Evolutionary conservation across 1,140 invertebrate genomes (phyloP).

Genomic region (Drosophila hydei): DNA sequence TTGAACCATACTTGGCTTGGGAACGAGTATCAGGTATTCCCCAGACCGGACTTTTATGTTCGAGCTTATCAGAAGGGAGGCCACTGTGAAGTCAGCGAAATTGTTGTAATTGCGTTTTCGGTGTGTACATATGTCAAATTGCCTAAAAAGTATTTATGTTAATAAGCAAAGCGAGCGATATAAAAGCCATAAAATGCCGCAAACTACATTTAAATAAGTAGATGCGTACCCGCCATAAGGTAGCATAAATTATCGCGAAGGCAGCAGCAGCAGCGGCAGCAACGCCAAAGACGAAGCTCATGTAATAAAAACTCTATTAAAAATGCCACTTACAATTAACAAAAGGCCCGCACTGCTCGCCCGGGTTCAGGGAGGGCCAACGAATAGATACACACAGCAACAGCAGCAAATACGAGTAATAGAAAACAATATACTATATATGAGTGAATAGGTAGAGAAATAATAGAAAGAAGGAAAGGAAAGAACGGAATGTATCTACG

Average conservation of each 20-base stretch:
- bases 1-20: too few species aligned
- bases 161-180: constrained; percentile 48
- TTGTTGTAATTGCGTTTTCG: constrained; percentile 26
- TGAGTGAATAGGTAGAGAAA: constrained; percentile 4
- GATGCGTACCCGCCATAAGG: constrained; percentile 40
- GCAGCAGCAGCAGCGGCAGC: background rate
- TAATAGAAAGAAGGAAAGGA: background rate
- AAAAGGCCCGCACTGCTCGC: constrained; percentile 53
- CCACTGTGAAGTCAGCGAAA: background rate
- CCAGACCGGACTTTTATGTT: too few species aligned
- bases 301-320: constrained; percentile 66
- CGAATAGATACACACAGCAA: constrained; percentile 24
- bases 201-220: constrained; percentile 62
- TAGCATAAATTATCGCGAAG: constrained; percentile 52
- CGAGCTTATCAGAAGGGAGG: constrained; percentile 1
- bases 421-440: constrained; percentile 6
- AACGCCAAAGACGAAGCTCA: constrained; percentile 45
- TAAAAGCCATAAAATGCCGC: constrained; percentile 52
- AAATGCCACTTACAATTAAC: constrained; percentile 75
- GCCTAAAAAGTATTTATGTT: constrained; percentile 34
- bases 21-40: too few species aligned
- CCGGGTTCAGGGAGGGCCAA: constrained; percentile 40
- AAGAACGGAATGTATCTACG: constrained; percentile 64
- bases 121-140: constrained; percentile 34
- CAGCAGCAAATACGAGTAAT: constrained; percentile 16